Conservation (phyloP, 2,888 invertebrate species). For the Lasioglossum malachurum region DNA sequence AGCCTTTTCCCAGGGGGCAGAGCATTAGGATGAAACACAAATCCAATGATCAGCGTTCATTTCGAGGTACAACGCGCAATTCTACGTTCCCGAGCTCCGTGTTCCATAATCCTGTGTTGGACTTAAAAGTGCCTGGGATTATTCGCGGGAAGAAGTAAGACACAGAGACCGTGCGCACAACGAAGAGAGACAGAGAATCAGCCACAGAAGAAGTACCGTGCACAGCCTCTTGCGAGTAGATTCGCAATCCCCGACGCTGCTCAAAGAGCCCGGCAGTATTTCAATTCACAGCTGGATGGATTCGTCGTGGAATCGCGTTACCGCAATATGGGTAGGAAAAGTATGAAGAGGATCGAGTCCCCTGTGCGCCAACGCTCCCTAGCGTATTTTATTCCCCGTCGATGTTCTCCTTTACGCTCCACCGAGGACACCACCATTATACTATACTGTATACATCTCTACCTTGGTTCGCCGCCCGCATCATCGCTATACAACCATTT, state of each 20-base stretch:
- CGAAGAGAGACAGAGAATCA: not conserved
- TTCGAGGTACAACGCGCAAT: not conserved
- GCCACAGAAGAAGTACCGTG: not conserved
- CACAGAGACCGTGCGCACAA: not conserved
- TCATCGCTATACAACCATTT: slow-evolving; percentile 2
- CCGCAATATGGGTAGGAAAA: slow-evolving; percentile 1
- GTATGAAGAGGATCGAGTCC: slow-evolving; percentile 14
- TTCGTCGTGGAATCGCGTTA: slow-evolving; percentile 10
- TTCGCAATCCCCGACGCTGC: not conserved
- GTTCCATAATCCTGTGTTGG: not conserved
- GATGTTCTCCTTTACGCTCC: slow-evolving; percentile 22
- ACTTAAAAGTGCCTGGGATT: not conserved
- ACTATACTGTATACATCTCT: slow-evolving; percentile 6
- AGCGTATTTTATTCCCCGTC: slow-evolving; percentile 11
- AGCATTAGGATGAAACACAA: not conserved
- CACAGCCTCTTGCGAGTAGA: not conserved
- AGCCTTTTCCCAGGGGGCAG: not conserved
- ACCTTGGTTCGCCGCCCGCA: not conserved
- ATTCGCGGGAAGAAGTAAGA: not conserved
- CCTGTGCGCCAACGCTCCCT: not conserved
- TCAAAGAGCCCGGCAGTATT: not conserved
- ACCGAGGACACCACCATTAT: slow-evolving; percentile 6
- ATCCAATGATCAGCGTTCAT: not conserved
- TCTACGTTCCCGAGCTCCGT: not conserved
- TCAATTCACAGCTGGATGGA: slow-evolving; percentile 19